Base-by-base conservation (phyloP, 2,888 invertebrate species). In the Troides helena region DNA sequence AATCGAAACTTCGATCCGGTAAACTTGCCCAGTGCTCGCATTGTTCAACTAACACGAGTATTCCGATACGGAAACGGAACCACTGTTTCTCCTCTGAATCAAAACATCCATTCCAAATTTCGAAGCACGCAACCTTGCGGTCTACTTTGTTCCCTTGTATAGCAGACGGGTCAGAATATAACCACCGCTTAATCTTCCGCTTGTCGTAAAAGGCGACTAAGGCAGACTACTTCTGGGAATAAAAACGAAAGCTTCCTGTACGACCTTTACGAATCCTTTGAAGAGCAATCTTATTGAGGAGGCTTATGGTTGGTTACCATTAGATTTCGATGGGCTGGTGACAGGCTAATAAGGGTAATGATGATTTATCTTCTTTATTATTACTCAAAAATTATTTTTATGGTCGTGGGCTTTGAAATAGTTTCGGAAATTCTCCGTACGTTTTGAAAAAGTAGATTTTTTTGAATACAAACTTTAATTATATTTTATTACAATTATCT, bases 81-180 rank as follows among this genome's bases (percentile, higher is more conserved):
- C 53, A 53, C 53, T 53, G 53, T 53, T 53, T 53, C n/a, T 4
- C 14, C 18, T 53, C 53, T 53, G 53, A 53, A n/a, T 53, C 18
- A 53, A 53, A 53, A 53, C 53, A n/a, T 53, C 53, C 18, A 53
- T 53, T 53, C 53, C n/a, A 18, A 53, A 53, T 53, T 53, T 53
- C n/a, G 53, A 53, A 53, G 14, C 17, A 53, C n/a, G 18, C 18
- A 53, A 53, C n/a, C 6, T n/a, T 53, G n/a, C 53, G 12, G 53
- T n/a, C 4, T 53, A 18, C 3, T 50, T 50, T 50, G 17, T n/a
- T 53, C 53, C 1, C 18, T 53, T n/a, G 18, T 53, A 53, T 53
- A 14, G 12, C 14, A 46, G 46, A 46, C 46, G 46, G 46, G 46
- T 12, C 3, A 46, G 12, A 12, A 46, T 46, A 46, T 12, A 12